Base-by-base conservation (phyloP, 2,888 invertebrate species). In the Chalcosyrphus nemorum region DNA sequence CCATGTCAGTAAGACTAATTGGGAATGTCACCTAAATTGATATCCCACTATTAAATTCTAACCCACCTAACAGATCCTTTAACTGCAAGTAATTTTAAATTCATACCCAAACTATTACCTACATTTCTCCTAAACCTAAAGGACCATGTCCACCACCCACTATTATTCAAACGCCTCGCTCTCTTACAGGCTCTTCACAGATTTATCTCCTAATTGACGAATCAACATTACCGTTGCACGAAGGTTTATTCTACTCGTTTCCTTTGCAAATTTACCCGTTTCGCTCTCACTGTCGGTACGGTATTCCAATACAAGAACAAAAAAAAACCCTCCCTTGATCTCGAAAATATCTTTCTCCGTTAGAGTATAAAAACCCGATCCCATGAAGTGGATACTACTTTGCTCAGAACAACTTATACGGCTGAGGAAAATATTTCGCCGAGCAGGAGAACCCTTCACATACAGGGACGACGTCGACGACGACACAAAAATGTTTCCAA, bases 201-300 rank as follows among this genome's bases (percentile, higher is more conserved):
- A 57, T 56, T 66, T 63, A 66, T 82, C 72, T 72, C 45, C 66
- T 72, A 78, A 78, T 82, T 78, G 82, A 68, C 78, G 68, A 72
- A 78, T 82, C 72, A 78, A 66, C 82, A 63, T 72, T 68, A 56
- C 61, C 77, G 71, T 82, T 71, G 65, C 65, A 71, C 65, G 56
- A 47, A n/a, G n/a, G n/a, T n/a, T 35, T 29, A 63, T 41, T 76
- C 41, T 43, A 52, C 65, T 61, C 71, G 38, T 72, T 77, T 77
- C 61, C 72, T 78, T 78, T 66, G 21, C 15, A 35, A 71, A 75
- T 21, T 61, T 45, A 68, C 24, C 41, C 41, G 50, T 59, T 71
- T 50, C 43, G 43, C 66, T 35, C 70, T 71, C 45, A 47, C 50
- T 65, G 7, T 45, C 19, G 19, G 24, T 59, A 54, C 66, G 75